Evolutionary conservation across 2,113 vertebrate genomes (phyloP).

Genomic region (Cephalophus harveyi): DNA sequence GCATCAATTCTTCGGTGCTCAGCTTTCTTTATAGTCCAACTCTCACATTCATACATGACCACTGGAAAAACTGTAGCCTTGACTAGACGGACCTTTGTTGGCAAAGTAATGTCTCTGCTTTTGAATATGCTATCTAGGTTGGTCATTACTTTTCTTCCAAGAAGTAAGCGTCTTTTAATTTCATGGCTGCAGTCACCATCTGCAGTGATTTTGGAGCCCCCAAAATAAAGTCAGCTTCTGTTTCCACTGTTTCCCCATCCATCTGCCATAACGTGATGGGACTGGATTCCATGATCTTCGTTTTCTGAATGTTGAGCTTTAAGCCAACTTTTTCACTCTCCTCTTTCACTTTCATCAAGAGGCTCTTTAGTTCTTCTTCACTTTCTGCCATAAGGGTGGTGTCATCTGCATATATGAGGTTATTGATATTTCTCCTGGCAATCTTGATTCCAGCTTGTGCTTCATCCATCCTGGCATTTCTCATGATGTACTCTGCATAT

Average conservation of each 20-base stretch:
- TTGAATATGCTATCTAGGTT: neutral
- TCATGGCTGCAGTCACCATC: neutral
- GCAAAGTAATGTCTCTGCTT: neutral
- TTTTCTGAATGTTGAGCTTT: neutral
- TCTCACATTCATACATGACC: neutral
- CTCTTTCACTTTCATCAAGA: too few species aligned
- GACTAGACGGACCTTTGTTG: neutral
- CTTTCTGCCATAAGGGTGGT: too few species aligned
- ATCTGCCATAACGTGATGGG: neutral
- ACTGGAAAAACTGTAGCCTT: neutral
- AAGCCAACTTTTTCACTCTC: too few species aligned
- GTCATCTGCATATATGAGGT: too few species aligned
- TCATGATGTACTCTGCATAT: too few species aligned
- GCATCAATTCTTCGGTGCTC: rapidly evolving
- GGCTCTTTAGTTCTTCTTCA: too few species aligned
- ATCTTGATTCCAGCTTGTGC: too few species aligned
- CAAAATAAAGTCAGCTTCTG: neutral
- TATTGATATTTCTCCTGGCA: too few species aligned
- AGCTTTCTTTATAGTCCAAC: neutral
- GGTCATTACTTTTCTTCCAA: neutral
- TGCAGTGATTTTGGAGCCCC: neutral
- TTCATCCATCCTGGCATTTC: too few species aligned
- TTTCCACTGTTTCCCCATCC: neutral
- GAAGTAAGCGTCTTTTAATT: neutral
- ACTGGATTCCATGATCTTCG: neutral